Evolutionary conservation across 2,797 vertebrate genomes (phyloP), one percentile per base, ranked within the genome.

Genomic region (Yasuhikotakia modesta): DNA sequence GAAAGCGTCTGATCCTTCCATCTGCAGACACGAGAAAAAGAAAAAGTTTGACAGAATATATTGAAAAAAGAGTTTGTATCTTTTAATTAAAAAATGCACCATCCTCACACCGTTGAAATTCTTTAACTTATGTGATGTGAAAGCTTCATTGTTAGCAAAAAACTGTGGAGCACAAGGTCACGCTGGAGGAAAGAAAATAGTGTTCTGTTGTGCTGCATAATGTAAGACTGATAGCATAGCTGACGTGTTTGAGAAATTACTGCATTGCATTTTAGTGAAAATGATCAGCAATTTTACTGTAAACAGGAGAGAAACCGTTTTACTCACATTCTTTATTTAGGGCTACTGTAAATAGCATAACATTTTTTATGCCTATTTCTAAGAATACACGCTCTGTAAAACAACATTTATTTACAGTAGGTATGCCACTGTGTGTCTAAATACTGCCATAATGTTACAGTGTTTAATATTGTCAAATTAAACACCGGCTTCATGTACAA

Each of bases 321-420:
- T 43, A 43, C 11, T 43, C 8, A 43, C 39, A 43, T 43, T 43
- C 39, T 35, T 35, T 35, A 43, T 43, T 11, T 10, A 43, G 39
- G 39, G 39, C 7, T 43, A 43, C 39, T 43, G 8, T 43, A 43
- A 43, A 11, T 43, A 43, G 10, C 39, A 27, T 10, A 11, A 11
- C 39, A 43, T 14, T 19, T 52, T 19, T 19, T 43, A 72, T 48
- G 5, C 17, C 14, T 12, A 2, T 73, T 61, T 8, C 3, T 7
- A 32, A 16, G 2, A 50, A 19, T 63, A 30, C 17, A 70, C 13
- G 22, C 32, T 8, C 5, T n/a, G 43, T 43, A 70, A 70, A 57
- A 43, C 27, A 35, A 83, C 85, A 86, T 86, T 89, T 43, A 2
- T 10, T 43, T 91, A 90, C 91, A 90, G 86, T 84, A 78, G 76